Base-by-base conservation (phyloP, 2,888 invertebrate genomes). In the Agonopterix arenella region DNA sequence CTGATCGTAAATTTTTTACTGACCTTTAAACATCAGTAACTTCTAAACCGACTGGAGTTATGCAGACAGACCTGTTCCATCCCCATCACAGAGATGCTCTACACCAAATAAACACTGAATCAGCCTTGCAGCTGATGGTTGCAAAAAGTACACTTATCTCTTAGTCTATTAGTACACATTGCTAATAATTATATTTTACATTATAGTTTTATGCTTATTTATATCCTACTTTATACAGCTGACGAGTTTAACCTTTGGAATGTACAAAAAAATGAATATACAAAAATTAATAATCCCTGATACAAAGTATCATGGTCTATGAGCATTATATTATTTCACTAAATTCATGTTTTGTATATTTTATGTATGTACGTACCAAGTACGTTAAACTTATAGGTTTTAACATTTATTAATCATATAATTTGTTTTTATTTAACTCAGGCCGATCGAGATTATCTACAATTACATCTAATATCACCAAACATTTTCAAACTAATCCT, bases 391-490 rank as follows among this genome's bases (percentile, higher is more conserved):
- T 44, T 46, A 36, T 44, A 49, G 37, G 11, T 11, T 28, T 28
- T 28, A 28, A 28, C 28, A 28, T 28, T 28, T 28, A 28, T 28
- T 28, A 42, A 13, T 42, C 43, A n/a, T 36, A 42, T 46, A 28
- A 38, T 42, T 60, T 55, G 57, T 58, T 52, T 52, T 52, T 57
- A 54, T 58, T 50, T 56, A 52, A 55, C 56, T 66, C 64, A 70
- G 69, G 70, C 70, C 69, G 58, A 66, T 57, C 51, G 48, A 56
- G 57, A 64, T 68, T 78, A 82, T 73, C 75, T 83, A 83, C 70
- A 70, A 73, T 85, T 84, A 85, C 13, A 50, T 48, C 76, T 85
- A 85, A 70, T 88, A 86, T 85, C 86, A 85, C 86, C 73, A 69
- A 57, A 76, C 62, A 71, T 58, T 61, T 70, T 68, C 61, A 73